Evolutionary conservation across 2,797 vertebrate species (phyloP), one percentile per base, ranked within the genome.

Genomic region (Labeo calbasu): DNA sequence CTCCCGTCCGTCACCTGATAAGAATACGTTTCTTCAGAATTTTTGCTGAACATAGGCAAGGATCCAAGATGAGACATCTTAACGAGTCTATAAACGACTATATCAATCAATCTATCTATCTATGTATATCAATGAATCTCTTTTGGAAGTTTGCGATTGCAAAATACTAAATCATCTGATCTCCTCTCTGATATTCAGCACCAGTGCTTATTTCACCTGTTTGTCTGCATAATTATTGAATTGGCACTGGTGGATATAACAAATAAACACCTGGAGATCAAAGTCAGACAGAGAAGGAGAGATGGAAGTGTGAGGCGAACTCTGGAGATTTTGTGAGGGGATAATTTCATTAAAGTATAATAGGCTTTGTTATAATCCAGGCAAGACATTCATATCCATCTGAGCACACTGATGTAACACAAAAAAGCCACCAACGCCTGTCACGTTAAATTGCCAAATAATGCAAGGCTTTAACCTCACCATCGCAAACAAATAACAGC

Each of bases 301-400:
- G 21, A 50, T 15, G 36, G 23, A 81, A 23, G 28, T 36, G 55
- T 63, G 57, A 75, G 40, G 77, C 76, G 83, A 81, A 48, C 40
- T 13, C 82, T 50, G 7, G 6, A 57, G 36, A 57, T 59, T 46
- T 28, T 63, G 46, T 73, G 12, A 53, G 57, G 36, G 75, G 78
- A 82, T 84, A 2, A 88, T 88, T 89, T 88, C 12, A 89, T 90
- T 88, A 85, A 87, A 87, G 77, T 82, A 72, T 89, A 90, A 89
- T 87, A 88, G 87, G 81, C 78, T 84, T 85, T 87, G 68, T 88
- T 82, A 66, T 88, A 87, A 88, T 88, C 81, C 82, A 68, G 32
- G 85, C 85, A 84, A 86, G 81, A 85, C 80, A 78, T 87, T 78
- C 65, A 70, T 55, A 84, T 83, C 69, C 77, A 80, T 88, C 46